Base-by-base conservation (phyloP, 2,797 vertebrate genomes). In the Cuculus canorus region DNA sequence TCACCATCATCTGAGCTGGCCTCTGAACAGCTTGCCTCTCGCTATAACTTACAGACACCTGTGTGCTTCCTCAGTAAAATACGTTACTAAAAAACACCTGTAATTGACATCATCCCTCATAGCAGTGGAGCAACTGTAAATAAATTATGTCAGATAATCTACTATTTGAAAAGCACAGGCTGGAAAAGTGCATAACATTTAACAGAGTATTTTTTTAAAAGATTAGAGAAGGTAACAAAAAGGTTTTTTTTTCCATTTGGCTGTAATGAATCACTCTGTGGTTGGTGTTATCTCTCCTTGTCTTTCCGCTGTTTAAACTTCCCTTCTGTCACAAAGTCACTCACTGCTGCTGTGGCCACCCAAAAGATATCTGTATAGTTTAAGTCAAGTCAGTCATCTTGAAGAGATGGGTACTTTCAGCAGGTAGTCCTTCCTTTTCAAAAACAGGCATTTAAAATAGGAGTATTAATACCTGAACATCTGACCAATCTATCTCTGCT, bases 251-350 rank as follows among this genome's bases (percentile, higher is more conserved):
- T 91, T 90, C 82, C 53, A 30, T 64, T 86, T 79, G 28, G 28
- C 54, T 90, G 14, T 47, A 83, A 61, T 71, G 72, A 95, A 83
- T 90, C 91, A 78, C 27, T 13, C 60, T 68, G 76, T 35, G 76
- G 69, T 39, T 69, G 24, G 32, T 76, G 33, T 69, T 92, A 39
- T 86, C 87, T 75, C 48, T 92, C 79, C 82, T 68, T 50, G 53
- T 57, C 84, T 77, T 93, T 77, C 41, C 61, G 88, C 76, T 43
- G 41, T 60, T 92, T 60, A 76, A 93, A 81, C 33, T 83, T 94
- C 84, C 82, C 0, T 0, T 94, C 60, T 0, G 0, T 96, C 82
- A 87, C 32, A 28, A 84, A 60, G 65, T 80, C 71, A 60, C 48
- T 85, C n/a, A 8, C 18, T 59, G 28, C 35, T 85, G 25, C 53